Conservation (phyloP, 2,113 vertebrate species). For the Emberiza fucata region DNA sequence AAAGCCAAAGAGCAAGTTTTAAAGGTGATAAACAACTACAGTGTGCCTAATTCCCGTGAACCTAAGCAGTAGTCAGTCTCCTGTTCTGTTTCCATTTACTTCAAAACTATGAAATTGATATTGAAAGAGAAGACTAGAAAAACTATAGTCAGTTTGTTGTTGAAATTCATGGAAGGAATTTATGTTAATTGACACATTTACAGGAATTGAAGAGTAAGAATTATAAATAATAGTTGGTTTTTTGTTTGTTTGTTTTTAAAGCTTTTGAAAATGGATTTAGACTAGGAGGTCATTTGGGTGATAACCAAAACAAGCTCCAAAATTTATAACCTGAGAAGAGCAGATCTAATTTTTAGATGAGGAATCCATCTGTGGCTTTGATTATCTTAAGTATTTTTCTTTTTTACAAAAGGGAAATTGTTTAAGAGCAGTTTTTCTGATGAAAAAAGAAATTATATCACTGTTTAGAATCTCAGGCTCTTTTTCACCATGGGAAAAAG, state of each 20-base stretch:
- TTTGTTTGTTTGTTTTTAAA: rapidly evolving
- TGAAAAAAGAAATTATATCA: neutral
- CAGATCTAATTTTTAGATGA: neutral
- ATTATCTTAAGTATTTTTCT: neutral
- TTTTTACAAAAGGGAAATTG: neutral
- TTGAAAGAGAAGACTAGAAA: neutral
- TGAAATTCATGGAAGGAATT: neutral
- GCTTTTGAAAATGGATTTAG: neutral
- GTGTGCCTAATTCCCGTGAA: neutral
- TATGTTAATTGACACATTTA: neutral
- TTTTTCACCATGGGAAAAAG: conserved; percentile 61
- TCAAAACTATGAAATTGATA: neutral
- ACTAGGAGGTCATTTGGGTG: neutral
- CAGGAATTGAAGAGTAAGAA: neutral
- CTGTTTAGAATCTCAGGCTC: conserved; percentile 32
- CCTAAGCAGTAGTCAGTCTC: neutral
- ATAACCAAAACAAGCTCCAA: neutral
- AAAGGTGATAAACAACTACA: neutral
- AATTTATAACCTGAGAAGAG: neutral
- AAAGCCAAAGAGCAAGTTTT: neutral
- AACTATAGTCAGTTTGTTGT: neutral
- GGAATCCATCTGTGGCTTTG: neutral
- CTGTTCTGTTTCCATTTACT: neutral
- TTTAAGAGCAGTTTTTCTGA: neutral
- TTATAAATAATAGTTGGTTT: neutral